Evolutionary conservation across 2,888 invertebrate species (phyloP).

Genomic region (Eupithecia vulgata): DNA sequence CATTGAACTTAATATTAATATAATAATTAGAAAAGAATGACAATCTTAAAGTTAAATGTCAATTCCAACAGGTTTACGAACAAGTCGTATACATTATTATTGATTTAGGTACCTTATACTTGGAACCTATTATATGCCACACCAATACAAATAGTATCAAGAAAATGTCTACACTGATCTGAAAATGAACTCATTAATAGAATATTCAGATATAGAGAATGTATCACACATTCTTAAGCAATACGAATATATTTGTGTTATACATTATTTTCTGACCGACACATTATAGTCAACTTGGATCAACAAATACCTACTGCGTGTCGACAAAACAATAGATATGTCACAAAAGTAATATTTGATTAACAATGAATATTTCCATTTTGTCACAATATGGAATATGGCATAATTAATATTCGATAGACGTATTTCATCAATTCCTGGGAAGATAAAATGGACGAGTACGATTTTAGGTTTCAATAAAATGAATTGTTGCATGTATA

Average conservation of each 20-base stretch:
- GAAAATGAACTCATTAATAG: neutral
- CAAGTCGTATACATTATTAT: slow-evolving; percentile 17
- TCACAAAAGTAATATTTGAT: neutral
- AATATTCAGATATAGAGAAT: neutral
- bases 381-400: slow-evolving; percentile 81
- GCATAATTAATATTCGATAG: slow-evolving; percentile 55
- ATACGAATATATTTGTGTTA: neutral
- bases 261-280: neutral
- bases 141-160: slow-evolving; percentile 4
- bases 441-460: slow-evolving; percentile 80
- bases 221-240: slow-evolving; percentile 7
- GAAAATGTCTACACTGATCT: neutral
- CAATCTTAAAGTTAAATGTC: slow-evolving; percentile 12
- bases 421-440: slow-evolving; percentile 78
- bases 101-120: slow-evolving; percentile 8
- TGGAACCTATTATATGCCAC: slow-evolving; percentile 7
- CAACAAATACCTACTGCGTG: neutral
- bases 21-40: neutral
- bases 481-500: neutral
- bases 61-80: slow-evolving; percentile 22
- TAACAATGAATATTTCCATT: slow-evolving; percentile 62
- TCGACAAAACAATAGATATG: neutral
- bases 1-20: neutral
- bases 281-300: neutral
- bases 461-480: slow-evolving; percentile 20